Conservation (phyloP, 2,113 vertebrate species). For the Cottus gobio region DNA sequence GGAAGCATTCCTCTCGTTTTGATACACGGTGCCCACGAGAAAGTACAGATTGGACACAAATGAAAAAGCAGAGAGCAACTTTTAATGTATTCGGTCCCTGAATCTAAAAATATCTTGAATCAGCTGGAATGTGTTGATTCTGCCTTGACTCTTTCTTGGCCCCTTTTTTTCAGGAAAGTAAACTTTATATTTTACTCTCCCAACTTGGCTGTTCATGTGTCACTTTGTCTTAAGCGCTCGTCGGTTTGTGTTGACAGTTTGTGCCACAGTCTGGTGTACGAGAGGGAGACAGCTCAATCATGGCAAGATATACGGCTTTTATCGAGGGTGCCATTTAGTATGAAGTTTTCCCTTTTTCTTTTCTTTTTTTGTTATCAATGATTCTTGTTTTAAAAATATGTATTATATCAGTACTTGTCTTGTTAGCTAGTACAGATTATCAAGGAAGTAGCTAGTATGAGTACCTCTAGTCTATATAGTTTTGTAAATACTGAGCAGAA, state of each 20-base stretch:
- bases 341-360: slow-evolving; percentile 44
- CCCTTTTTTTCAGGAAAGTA: slow-evolving; percentile 16
- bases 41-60: slow-evolving; percentile 43
- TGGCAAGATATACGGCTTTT: slow-evolving; percentile 37
- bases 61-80: slow-evolving; percentile 15
- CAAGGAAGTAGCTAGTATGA: slow-evolving; percentile 80
- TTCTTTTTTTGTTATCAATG: slow-evolving; percentile 58
- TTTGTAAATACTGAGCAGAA: slow-evolving; percentile 79
- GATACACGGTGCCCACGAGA: slow-evolving; percentile 34
- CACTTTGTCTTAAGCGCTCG: slow-evolving; percentile 48
- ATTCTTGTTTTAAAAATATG: slow-evolving; percentile 67
- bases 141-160: slow-evolving; percentile 7
- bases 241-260: slow-evolving; percentile 45
- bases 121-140: slow-evolving; percentile 33
- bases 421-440: slow-evolving; percentile 79
- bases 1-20: slow-evolving; percentile 71
- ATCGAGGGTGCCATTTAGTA: slow-evolving; percentile 55
- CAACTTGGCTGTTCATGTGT: slow-evolving; percentile 20
- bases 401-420: slow-evolving; percentile 80
- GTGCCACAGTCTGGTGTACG: slow-evolving; percentile 11
- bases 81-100: slow-evolving; percentile 26
- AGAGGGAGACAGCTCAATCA: slow-evolving; percentile 23
- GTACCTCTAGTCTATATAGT: slow-evolving; percentile 80
- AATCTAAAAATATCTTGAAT: slow-evolving; percentile 37
- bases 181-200: slow-evolving; percentile 34